Conservation (phyloP, 2,888 invertebrate genomes). For the Actias luna region DNA sequence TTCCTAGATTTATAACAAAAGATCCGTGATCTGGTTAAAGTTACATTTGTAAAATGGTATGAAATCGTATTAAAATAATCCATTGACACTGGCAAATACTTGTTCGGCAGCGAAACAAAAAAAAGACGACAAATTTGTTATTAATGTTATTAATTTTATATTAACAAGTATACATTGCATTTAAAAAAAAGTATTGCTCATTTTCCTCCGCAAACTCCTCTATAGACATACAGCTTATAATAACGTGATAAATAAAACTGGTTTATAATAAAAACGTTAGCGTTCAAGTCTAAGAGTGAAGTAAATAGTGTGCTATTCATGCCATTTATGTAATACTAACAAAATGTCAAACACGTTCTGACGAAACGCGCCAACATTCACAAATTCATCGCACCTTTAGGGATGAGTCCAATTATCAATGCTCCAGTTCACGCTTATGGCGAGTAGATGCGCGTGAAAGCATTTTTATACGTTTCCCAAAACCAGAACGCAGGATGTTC, state of each 20-base stretch:
- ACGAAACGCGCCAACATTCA: constrained; percentile 15
- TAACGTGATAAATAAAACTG: background rate
- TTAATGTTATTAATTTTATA: background rate
- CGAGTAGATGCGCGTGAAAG: constrained; percentile 49
- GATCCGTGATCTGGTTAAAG: no score
- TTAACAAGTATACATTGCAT: constrained; percentile 8
- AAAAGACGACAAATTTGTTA: no score
- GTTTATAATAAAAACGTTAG: background rate
- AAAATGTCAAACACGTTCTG: constrained; percentile 2
- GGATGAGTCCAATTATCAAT: constrained; percentile 45
- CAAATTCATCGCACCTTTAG: constrained; percentile 26
- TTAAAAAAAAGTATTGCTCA: background rate
- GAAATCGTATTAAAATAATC: no score
- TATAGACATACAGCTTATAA: background rate
- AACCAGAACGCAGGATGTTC: constrained; percentile 55
- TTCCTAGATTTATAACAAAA: no score
- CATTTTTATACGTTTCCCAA: constrained; percentile 47
- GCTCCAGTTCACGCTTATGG: constrained; percentile 47
- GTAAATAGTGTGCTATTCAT: background rate
- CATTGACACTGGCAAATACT: no score
- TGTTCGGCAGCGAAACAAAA: no score
- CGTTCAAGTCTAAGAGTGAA: background rate
- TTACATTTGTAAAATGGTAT: no score
- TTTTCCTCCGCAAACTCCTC: background rate
- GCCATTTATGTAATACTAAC: background rate